phyloP scores from a whole-genome alignment of 92 coral and sea anemone species.

The Palythoa grandiflora region DNA sequence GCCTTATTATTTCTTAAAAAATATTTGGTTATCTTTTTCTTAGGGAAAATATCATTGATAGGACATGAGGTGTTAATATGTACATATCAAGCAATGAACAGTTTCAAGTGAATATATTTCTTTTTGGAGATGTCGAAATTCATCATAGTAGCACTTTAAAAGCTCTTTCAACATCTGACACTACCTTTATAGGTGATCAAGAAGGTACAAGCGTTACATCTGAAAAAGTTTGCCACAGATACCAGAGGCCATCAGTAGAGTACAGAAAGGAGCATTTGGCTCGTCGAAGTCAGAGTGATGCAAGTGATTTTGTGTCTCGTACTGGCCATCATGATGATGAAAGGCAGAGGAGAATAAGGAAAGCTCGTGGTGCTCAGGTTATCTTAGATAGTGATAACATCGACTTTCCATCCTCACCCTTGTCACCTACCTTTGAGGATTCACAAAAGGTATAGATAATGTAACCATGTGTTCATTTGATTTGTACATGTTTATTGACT shows the following conservation, averaged over 20 bases:
- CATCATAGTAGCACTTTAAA: no score
- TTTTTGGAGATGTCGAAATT: no score
- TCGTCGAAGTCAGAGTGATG: constrained; percentile 71
- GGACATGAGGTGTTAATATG: no score
- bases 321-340: constrained; percentile 57
- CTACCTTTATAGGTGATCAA: constrained; percentile 68
- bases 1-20: no score
- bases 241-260: constrained; percentile 45
- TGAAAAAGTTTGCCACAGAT: constrained; percentile 51
- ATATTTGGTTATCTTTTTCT: no score
- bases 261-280: constrained; percentile 59
- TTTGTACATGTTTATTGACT: background rate
- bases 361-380: constrained; percentile 82
- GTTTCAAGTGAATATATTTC: no score
- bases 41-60: no score
- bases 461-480: background rate
- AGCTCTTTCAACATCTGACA: no score
- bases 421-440: constrained; percentile 58
- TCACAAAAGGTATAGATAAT: background rate
- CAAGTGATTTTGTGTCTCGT: constrained; percentile 48
- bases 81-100: no score
- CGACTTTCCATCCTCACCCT: constrained; percentile 83
- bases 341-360: constrained; percentile 69
- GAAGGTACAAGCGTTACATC: constrained; percentile 51
- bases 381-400: constrained; percentile 76